Base-by-base conservation (phyloP, 2,888 invertebrate species). In the Hesperia comma region DNA sequence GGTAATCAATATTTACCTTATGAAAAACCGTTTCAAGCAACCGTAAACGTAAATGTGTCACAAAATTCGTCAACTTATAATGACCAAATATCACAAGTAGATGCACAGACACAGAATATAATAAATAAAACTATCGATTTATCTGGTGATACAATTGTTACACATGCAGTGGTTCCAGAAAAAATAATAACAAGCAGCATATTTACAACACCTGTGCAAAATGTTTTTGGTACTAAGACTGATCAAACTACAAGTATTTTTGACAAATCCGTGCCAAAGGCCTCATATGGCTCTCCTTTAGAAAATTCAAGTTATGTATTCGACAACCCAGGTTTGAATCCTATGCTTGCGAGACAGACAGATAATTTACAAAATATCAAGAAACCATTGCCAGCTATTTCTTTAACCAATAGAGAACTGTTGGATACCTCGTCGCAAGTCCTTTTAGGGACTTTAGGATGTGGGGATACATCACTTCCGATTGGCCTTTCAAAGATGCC, bases 1-100 rank as follows among this genome's bases (percentile, higher is more conserved):
- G 68, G 71, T 43, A 74, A 81, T 21, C 77, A 83, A 54, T 87
- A 79, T 70, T 70, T 81, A 63, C 72, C 83, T 43, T 86, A 85
- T 81, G 83, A 85, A 70, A 81, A 76, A 70, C 71, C 79, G 15
- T 54, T 72, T 53, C 74, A 74, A 64, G 26, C 69, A 64, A 71
- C 55, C 33, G 51, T 74, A 43, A 74, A 68, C 69, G 67, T 63
- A 33, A 74, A 71, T 57, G 37, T 68, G 21, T 55, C 67, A 56
- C 75, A 77, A 7, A 75, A 74, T 61, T 63, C 69, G n/a, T 70
- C 57, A 0, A 37, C 19, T 54, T 60, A 41, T 15, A 17, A 51
- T 41, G 33, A 66, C 12, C 53, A 64, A 58, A 15, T 21, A 32
- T 40, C 43, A 10, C 14, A 53, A 43, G 19, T 58, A 19, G 58